phyloP scores from a whole-genome alignment of 1,140 invertebrate species.

The Meloidogyne floridensis region DNA sequence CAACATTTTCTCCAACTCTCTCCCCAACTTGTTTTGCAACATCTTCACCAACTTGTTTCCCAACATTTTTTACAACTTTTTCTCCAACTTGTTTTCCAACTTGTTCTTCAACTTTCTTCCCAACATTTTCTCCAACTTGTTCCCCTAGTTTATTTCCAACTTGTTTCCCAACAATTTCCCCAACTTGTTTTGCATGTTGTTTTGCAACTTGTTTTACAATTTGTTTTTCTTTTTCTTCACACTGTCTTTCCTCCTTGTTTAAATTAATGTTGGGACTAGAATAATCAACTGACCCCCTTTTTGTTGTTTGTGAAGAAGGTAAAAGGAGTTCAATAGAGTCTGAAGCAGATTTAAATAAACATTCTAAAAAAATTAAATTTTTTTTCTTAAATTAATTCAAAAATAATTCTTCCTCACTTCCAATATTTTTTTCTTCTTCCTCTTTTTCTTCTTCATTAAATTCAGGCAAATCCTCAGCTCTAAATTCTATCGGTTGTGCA shows the following conservation, averaged over 20 bases:
- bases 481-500: background rate
- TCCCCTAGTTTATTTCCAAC: too few species aligned
- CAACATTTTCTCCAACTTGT: background rate
- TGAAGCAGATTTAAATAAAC: background rate
- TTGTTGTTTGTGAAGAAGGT: background rate
- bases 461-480: background rate
- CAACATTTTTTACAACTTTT: background rate
- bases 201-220: too few species aligned
- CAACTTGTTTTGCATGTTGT: background rate
- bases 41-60: background rate
- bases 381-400: background rate
- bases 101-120: background rate
- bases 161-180: too few species aligned
- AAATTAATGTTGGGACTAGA: background rate
- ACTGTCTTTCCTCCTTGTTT: background rate
- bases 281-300: background rate
- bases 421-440: background rate
- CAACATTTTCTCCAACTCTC: background rate
- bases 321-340: background rate
- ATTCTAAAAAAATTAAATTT: background rate
- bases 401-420: background rate
- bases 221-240: too few species aligned
- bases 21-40: background rate
- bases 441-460: background rate
- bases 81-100: background rate